These are phyloP conservation scores for Sturnus vulgaris DNA, from an alignment of 2,113 vertebrate genomes.

Conservation along the genomic window DNA sequence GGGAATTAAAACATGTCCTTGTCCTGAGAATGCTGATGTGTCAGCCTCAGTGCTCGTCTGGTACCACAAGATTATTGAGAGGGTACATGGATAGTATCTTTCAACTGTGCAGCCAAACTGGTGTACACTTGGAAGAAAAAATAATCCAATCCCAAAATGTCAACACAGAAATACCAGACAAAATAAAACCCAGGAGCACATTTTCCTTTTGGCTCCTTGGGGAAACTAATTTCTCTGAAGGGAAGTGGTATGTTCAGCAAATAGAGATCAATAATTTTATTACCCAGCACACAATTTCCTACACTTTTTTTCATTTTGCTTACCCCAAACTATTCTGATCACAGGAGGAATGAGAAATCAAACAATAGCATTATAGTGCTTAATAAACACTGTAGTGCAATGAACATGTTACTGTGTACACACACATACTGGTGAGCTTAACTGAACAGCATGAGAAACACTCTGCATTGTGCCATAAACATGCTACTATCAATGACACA, in stretches of 20 bases:
- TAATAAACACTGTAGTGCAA: not conserved
- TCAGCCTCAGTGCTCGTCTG: not conserved
- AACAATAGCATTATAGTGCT: not conserved
- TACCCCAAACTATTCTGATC: not conserved
- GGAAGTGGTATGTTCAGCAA: not conserved
- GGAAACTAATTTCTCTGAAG: not conserved
- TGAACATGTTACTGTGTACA: not conserved
- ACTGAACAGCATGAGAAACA: not conserved
- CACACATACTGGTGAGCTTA: not conserved
- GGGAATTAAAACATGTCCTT: not conserved
- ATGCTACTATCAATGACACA: not conserved
- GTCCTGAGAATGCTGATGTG: not conserved
- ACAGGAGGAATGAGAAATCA: not conserved
- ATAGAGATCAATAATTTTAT: not conserved
- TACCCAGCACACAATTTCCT: not conserved
- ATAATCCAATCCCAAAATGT: not conserved
- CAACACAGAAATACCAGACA: not conserved
- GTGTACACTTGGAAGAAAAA: not conserved
- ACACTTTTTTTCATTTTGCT: not conserved
- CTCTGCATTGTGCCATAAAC: not conserved
- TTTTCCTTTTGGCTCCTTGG: not conserved
- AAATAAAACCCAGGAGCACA: not conserved
- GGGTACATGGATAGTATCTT: not conserved
- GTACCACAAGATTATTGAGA: not conserved
- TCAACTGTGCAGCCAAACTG: not conserved